These are phyloP conservation scores for Nemoura dubitans DNA, from an alignment of 2,888 invertebrate genomes.

Conservation along the genomic window DNA sequence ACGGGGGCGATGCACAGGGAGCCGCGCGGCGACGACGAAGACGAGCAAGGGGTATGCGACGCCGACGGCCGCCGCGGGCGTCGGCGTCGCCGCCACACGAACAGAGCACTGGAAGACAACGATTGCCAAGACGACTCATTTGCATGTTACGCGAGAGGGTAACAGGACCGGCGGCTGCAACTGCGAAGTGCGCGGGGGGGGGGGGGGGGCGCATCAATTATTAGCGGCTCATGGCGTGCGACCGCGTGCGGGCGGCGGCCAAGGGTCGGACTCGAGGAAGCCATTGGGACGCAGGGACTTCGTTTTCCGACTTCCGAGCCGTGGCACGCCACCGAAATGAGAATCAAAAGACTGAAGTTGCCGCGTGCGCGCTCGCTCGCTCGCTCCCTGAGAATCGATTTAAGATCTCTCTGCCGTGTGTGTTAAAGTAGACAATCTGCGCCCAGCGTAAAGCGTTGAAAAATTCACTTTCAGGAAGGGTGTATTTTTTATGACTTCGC, in stretches of 20 bases:
- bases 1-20: not conserved
- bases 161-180: not conserved
- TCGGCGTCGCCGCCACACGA: not conserved
- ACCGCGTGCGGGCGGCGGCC: not conserved
- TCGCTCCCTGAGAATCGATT: not conserved
- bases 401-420: not conserved
- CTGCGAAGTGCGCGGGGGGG: not conserved
- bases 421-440: not conserved
- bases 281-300: not conserved
- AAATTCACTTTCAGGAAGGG: not conserved
- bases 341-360: too few species aligned
- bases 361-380: too few species aligned
- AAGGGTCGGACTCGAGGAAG: not conserved
- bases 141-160: not conserved
- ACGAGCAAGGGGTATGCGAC: too few species aligned
- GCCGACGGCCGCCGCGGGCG: not conserved
- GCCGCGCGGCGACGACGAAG: too few species aligned
- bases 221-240: not conserved
- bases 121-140: not conserved
- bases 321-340: not conserved
- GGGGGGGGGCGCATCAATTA: not conserved
- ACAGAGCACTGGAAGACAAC: not conserved
- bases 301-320: not conserved
- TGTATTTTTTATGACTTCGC: not conserved
- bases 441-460: not conserved